A percentile compares a stretch with the other conserved stretches of the same genome.
phyloP scores from a whole-genome alignment of 2,888 invertebrate genomes.

The Morpho achilles region DNA sequence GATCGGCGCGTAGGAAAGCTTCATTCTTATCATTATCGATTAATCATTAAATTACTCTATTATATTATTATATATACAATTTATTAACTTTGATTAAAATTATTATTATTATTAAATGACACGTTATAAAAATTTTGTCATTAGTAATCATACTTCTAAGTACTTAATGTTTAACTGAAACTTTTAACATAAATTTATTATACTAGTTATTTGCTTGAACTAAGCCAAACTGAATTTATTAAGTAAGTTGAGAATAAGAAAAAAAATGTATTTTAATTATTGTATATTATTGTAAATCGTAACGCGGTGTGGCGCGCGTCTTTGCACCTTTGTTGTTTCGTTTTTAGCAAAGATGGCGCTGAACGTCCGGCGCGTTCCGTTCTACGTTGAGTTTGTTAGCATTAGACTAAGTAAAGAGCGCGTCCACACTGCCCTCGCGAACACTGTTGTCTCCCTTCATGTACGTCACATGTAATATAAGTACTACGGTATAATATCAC shows the following conservation, averaged over 20 bases:
- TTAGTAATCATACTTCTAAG: conserved; percentile 79
- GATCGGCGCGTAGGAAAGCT: conserved; percentile 80
- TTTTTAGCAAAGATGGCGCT: conserved; percentile 32
- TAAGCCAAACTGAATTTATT: conserved; percentile 80
- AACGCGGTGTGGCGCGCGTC: conserved; percentile 41
- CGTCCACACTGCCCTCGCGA: conserved; percentile 37
- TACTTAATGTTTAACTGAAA: conserved; percentile 76
- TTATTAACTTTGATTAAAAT: conserved; percentile 78
- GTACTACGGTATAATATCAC: conserved; percentile 63
- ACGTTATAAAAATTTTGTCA: conserved; percentile 79
- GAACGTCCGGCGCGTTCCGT: conserved; percentile 28
- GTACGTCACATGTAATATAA: conserved; percentile 59
- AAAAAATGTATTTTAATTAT: conserved; percentile 76
- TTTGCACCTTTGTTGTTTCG: conserved; percentile 37
- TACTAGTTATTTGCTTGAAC: conserved; percentile 79
- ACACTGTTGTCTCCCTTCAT: conserved; percentile 69
- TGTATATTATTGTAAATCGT: conserved; percentile 64
- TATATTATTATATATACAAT: conserved; percentile 80
- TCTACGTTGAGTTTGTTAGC: conserved; percentile 31
- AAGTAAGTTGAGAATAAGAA: conserved; percentile 78
- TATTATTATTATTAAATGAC: conserved; percentile 79
- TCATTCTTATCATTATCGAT: conserved; percentile 80
- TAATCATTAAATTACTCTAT: conserved; percentile 80
- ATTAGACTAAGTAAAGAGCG: conserved; percentile 34
- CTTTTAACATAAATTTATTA: conserved; percentile 78